phyloP scores from a whole-genome alignment of 2,113 vertebrate genomes.

The Burhinus bistriatus region DNA sequence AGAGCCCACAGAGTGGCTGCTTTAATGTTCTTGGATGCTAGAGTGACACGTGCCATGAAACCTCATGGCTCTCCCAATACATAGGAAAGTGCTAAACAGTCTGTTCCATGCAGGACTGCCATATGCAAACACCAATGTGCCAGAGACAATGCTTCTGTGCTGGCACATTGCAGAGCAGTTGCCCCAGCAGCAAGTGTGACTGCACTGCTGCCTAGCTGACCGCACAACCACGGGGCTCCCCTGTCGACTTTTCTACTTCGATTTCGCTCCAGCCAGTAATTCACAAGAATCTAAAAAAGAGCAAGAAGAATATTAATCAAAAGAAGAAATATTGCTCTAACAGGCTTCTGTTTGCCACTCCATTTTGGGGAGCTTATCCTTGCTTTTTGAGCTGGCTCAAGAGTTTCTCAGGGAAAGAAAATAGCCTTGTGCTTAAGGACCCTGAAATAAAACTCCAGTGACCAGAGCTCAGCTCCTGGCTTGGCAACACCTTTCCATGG shows the following conservation, averaged over 20 bases:
- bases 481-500: neutral
- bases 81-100: neutral
- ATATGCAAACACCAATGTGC: too few species aligned
- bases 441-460: neutral
- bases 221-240: neutral
- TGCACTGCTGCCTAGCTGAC: neutral
- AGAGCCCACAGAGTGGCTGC: too few species aligned
- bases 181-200: neutral
- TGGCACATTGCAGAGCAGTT: too few species aligned
- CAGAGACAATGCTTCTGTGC: too few species aligned
- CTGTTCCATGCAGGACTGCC: neutral
- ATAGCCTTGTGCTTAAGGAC: neutral
- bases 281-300: neutral
- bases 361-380: neutral
- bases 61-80: neutral
- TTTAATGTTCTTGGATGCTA: too few species aligned
- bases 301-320: neutral
- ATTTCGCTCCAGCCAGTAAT: neutral
- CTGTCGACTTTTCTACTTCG: neutral
- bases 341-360: neutral
- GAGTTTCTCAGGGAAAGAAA: neutral
- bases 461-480: neutral
- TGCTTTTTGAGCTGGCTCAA: neutral
- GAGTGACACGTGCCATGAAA: too few species aligned
- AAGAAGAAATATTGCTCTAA: neutral